A percentile compares a stretch with the other conserved stretches of the same genome.
Conservation (phyloP, 2,113 vertebrate genomes). For the Sphyrna mokarran region DNA sequence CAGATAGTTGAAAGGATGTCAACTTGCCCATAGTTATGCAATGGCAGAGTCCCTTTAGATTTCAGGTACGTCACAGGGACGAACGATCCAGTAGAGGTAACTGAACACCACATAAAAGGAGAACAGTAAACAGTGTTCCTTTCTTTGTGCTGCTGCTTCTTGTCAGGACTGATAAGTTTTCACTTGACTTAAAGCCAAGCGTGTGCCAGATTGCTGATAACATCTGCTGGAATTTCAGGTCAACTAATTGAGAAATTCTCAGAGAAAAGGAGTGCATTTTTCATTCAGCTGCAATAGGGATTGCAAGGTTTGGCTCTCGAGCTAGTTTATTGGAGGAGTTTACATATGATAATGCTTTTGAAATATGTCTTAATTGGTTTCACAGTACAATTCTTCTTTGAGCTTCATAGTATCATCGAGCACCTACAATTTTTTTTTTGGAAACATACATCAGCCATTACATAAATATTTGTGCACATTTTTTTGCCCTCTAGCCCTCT, state of each 20-base stretch:
- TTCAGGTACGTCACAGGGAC: slow-evolving; percentile 37
- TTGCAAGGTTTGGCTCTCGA: neutral
- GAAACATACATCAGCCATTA: neutral
- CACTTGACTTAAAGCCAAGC: slow-evolving; percentile 50
- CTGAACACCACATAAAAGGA: slow-evolving; percentile 44
- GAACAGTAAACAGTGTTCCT: slow-evolving; percentile 41
- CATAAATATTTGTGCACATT: neutral
- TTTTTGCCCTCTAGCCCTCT: neutral
- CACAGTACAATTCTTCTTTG: neutral
- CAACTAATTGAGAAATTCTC: slow-evolving; percentile 56
- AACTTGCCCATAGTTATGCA: neutral
- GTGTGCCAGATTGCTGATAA: slow-evolving; percentile 53
- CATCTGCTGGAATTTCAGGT: slow-evolving; percentile 47
- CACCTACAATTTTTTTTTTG: neutral
- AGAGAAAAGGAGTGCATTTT: slow-evolving; percentile 54
- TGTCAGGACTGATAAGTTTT: slow-evolving; percentile 46
- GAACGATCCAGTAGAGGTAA: slow-evolving; percentile 41
- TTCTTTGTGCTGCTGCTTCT: slow-evolving; percentile 47
- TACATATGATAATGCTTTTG: neutral
- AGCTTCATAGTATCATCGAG: neutral
- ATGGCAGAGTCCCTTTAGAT: rapidly evolving
- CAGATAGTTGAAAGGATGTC: slow-evolving; percentile 10
- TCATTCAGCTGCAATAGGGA: slow-evolving; percentile 46
- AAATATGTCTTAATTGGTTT: neutral
- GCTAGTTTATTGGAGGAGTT: neutral